phyloP scores from a whole-genome alignment of 2,113 vertebrate genomes.

The Fulica atra region DNA sequence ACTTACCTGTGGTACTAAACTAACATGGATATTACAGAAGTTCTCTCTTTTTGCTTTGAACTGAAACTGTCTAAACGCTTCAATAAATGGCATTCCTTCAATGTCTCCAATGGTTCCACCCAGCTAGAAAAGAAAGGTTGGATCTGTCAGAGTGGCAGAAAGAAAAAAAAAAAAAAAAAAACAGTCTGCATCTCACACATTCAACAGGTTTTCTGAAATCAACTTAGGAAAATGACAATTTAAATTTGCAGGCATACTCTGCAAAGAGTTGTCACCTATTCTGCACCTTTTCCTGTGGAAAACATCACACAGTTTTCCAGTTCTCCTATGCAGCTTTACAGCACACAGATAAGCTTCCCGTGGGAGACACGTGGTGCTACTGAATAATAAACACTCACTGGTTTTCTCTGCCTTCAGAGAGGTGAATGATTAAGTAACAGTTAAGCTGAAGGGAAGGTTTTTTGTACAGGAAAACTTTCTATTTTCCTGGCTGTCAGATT shows the following conservation, averaged over 20 bases:
- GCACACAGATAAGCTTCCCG: background rate
- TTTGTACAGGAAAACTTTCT: background rate
- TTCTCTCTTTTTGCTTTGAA: conserved; percentile 82
- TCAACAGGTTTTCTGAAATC: background rate
- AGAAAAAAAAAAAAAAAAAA: background rate
- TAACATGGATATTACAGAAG: conserved; percentile 85
- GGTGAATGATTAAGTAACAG: background rate
- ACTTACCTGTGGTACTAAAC: conserved; percentile 81
- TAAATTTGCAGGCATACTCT: background rate
- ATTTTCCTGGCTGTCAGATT: background rate
- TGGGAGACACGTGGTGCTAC: background rate
- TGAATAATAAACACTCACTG: background rate
- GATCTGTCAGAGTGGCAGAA: background rate
- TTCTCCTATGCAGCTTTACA: background rate
- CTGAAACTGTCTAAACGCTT: conserved; percentile 85
- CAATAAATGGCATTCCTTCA: conserved; percentile 84
- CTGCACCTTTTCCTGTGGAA: background rate
- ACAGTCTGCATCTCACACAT: background rate
- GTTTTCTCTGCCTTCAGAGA: background rate
- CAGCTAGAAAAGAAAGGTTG: conserved; percentile 66
- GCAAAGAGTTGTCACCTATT: background rate
- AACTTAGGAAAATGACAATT: background rate
- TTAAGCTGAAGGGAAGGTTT: background rate
- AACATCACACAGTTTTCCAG: background rate
- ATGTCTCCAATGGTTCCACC: conserved; percentile 85